Evolutionary conservation across 1,140 invertebrate genomes (phyloP).

Genomic region (Aphaenogaster rudis): DNA sequence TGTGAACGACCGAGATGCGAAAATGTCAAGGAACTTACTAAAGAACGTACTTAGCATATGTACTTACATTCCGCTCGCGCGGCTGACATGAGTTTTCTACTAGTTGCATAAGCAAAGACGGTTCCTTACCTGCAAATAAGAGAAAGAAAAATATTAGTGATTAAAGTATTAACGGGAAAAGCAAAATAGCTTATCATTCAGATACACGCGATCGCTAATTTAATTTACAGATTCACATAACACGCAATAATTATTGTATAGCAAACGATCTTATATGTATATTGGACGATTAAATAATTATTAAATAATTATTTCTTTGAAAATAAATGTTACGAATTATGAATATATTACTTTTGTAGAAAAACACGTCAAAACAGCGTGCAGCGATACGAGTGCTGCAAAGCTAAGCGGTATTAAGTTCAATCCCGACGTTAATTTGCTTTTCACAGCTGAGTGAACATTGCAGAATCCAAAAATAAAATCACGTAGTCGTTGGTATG

Average conservation of each 20-base stretch:
- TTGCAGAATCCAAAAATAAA: slow-evolving; percentile 50
- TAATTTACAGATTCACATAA: not conserved
- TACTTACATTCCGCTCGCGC: slow-evolving; percentile 32
- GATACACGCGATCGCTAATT: not conserved
- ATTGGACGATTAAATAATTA: not conserved
- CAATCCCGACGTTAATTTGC: slow-evolving; percentile 69
- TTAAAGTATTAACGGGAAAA: not conserved
- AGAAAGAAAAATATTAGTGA: slow-evolving; percentile 42
- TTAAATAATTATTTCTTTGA: not conserved
- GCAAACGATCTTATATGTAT: not conserved
- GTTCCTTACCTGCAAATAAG: slow-evolving; percentile 70
- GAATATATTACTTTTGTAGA: not conserved
- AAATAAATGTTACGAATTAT: not conserved
- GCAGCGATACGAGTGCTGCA: slow-evolving; percentile 8
- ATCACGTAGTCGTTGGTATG: slow-evolving; percentile 41
- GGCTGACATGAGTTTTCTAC: not conserved
- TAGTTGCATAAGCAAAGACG: slow-evolving; percentile 27
- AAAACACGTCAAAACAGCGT: slow-evolving; percentile 8
- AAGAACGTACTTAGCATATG: not conserved
- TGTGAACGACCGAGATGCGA: not conserved
- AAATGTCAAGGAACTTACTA: slow-evolving; percentile 14
- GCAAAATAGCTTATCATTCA: not conserved
- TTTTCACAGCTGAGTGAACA: slow-evolving; percentile 60
- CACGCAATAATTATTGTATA: not conserved
- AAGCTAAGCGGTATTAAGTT: slow-evolving; percentile 35